These are phyloP conservation scores for Eurosta solidaginis DNA, from an alignment of 1,140 invertebrate genomes.

Conservation along the genomic window DNA sequence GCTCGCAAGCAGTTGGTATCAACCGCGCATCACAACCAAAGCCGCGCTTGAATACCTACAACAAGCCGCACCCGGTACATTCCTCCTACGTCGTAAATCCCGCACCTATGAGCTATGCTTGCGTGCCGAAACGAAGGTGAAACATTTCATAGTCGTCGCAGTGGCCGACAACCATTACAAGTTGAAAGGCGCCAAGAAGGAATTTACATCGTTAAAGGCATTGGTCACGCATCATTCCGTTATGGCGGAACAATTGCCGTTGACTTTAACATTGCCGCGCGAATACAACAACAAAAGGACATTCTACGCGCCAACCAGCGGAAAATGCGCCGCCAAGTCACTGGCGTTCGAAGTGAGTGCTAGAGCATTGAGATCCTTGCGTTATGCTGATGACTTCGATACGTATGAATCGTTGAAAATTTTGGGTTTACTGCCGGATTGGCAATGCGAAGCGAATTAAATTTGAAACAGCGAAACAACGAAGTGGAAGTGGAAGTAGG, in stretches of 20 bases:
- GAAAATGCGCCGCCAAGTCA: background rate
- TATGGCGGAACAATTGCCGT: conserved; percentile 91
- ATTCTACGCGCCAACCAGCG: background rate
- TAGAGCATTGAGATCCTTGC: background rate
- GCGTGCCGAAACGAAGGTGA: conserved; percentile 47
- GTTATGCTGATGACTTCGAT: conserved; percentile 55
- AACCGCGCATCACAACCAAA: conserved; percentile 49
- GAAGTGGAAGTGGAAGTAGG: background rate
- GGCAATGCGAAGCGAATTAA: conserved; percentile 49
- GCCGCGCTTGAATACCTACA: conserved; percentile 45
- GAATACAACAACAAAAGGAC: conserved; percentile 59
- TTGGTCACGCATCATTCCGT: conserved; percentile 93
- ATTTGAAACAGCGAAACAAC: background rate
- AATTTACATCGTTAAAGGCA: conserved; percentile 86
- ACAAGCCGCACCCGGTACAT: conserved; percentile 44
- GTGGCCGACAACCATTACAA: conserved; percentile 45
- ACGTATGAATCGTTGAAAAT: conserved; percentile 52
- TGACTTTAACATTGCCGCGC: conserved; percentile 79
- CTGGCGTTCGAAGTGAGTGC: background rate
- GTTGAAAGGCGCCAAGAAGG: conserved; percentile 89
- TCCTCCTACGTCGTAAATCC: conserved; percentile 48
- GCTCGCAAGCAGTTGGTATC: conserved; percentile 46
- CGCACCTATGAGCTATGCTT: conserved; percentile 44
- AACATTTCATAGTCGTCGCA: conserved; percentile 45
- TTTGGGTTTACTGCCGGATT: conserved; percentile 49